Conservation (phyloP, 2,797 vertebrate genomes). For the Halcyon smyrnensis region DNA sequence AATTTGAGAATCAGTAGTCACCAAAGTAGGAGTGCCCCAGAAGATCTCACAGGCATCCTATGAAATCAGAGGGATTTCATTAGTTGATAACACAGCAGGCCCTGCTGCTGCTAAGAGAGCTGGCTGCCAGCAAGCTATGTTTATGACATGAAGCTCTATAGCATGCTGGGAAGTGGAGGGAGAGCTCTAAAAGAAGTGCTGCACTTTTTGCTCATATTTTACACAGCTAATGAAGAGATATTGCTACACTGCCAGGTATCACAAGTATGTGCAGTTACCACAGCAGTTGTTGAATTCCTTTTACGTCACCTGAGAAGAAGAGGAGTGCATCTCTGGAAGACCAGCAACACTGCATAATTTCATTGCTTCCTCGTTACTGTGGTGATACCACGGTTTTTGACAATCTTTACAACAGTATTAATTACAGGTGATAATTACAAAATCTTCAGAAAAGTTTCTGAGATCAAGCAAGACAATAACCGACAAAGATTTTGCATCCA, state of each 20-base stretch:
- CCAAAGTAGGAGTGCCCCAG: background rate
- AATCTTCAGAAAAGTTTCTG: background rate
- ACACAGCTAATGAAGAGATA: background rate
- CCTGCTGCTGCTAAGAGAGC: background rate
- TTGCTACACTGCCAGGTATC: background rate
- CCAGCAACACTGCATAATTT: background rate
- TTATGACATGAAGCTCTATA: background rate
- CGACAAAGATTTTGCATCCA: background rate
- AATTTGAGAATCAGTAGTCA: constrained; percentile 2
- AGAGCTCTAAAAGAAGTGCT: background rate
- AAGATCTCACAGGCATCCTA: background rate
- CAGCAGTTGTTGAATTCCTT: background rate
- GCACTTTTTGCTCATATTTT: background rate
- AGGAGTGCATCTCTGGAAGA: background rate
- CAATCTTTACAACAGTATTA: background rate
- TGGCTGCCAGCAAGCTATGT: background rate
- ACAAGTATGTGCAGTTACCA: background rate
- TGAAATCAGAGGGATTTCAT: constrained; percentile 1
- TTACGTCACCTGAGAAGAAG: background rate
- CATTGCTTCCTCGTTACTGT: background rate
- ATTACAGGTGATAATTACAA: background rate
- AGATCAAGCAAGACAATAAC: background rate
- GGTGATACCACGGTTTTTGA: background rate
- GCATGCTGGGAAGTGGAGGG: background rate
- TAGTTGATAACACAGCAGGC: background rate